phyloP scores from a whole-genome alignment of 2,888 invertebrate genomes.

The Pteria penguin region DNA sequence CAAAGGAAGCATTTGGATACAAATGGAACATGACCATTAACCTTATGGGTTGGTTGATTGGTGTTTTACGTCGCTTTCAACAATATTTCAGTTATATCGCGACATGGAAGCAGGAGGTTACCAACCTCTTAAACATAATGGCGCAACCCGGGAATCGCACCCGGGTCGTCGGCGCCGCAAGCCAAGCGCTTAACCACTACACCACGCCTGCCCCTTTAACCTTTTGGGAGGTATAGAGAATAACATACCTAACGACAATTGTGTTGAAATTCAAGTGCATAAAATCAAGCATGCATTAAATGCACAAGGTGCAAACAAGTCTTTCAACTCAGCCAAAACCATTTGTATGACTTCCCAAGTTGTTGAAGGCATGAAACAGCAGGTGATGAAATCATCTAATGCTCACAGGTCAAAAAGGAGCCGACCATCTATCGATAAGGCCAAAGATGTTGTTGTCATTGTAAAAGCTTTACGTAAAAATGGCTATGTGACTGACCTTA shows the following conservation, averaged over 20 bases:
- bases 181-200: too few species aligned
- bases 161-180: too few species aligned
- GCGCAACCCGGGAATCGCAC: too few species aligned
- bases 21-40: slow-evolving; percentile 30
- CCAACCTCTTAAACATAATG: too few species aligned
- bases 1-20: slow-evolving; percentile 24
- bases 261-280: slow-evolving; percentile 35
- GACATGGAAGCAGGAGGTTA: too few species aligned
- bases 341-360: slow-evolving; percentile 36
- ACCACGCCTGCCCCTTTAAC: too few species aligned
- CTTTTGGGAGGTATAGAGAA: slow-evolving; percentile 15
- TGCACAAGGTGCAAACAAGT: slow-evolving; percentile 36
- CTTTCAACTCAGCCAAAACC: slow-evolving; percentile 28
- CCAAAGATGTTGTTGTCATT: slow-evolving; percentile 13
- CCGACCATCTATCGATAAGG: slow-evolving; percentile 24
- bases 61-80: too few species aligned
- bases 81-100: too few species aligned
- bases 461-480: slow-evolving; percentile 16
- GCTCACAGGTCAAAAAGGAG: slow-evolving; percentile 17
- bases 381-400: slow-evolving; percentile 25
- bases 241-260: too few species aligned
- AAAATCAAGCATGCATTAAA: slow-evolving; percentile 29
- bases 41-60: too few species aligned
- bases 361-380: slow-evolving; percentile 30
- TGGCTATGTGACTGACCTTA: slow-evolving; percentile 18